phyloP scores from a whole-genome alignment of 2,797 vertebrate genomes.

The Liasis olivaceus region DNA sequence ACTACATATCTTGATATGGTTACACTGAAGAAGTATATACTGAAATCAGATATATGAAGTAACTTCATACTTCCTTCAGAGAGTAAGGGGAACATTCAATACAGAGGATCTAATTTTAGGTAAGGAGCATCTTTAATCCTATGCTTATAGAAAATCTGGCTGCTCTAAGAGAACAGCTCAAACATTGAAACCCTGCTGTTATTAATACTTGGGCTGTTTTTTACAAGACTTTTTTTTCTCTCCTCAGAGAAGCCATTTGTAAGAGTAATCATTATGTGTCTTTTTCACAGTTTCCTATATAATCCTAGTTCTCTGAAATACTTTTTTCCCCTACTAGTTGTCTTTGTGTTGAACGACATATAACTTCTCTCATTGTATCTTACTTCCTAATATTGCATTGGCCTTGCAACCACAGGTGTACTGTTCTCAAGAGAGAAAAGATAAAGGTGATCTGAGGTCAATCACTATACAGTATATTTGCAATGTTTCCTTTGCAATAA shows the following conservation, averaged over 20 bases:
- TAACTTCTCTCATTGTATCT: slow-evolving; percentile 21
- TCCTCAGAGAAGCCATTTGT: slow-evolving; percentile 33
- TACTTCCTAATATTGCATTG: slow-evolving; percentile 21
- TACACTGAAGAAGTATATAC: slow-evolving; percentile 19
- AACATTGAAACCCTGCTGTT: slow-evolving; percentile 47
- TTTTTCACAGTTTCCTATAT: slow-evolving; percentile 39
- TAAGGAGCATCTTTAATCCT: slow-evolving; percentile 47
- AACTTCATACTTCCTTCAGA: slow-evolving; percentile 4
- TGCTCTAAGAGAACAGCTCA: slow-evolving; percentile 43
- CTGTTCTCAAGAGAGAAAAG: slow-evolving; percentile 3
- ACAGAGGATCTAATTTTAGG: slow-evolving; percentile 39
- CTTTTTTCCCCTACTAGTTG: slow-evolving; percentile 13
- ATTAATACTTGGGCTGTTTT: slow-evolving; percentile 43
- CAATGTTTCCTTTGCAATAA: background rate
- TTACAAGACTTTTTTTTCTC: background rate
- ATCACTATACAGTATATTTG: background rate
- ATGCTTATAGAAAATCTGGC: slow-evolving; percentile 40
- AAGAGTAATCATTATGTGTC: slow-evolving; percentile 48
- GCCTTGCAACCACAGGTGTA: slow-evolving; percentile 1
- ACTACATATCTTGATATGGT: slow-evolving; percentile 53
- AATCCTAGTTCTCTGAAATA: slow-evolving; percentile 30
- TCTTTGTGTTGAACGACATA: slow-evolving; percentile 11
- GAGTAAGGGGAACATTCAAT: slow-evolving; percentile 39
- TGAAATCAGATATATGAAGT: slow-evolving; percentile 42
- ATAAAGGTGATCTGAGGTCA: background rate